Evolutionary conservation across 2,797 vertebrate species (phyloP).

Genomic region (Gymnodraco acuticeps): DNA sequence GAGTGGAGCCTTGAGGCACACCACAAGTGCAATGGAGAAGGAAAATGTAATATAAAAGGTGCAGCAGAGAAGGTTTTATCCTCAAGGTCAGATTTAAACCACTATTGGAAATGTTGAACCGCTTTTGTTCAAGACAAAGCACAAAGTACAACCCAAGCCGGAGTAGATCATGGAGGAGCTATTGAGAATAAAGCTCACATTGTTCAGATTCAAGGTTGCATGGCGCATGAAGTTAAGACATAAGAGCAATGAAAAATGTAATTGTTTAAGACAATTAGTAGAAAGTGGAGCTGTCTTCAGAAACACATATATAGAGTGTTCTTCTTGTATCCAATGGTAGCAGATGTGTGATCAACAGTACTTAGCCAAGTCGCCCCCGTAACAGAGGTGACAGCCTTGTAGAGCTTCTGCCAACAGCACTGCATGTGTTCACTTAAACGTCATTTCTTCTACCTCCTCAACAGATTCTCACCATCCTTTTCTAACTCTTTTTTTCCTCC

Average conservation of each 20-base stretch:
- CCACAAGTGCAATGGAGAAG: not conserved
- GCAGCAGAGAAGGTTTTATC: not conserved
- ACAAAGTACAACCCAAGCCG: not conserved
- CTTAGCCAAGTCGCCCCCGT: conserved; percentile 30
- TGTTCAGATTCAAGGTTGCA: not conserved
- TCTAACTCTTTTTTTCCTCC: not conserved
- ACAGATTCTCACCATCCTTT: conserved; percentile 37
- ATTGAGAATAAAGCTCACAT: not conserved
- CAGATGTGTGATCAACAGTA: conserved; percentile 46
- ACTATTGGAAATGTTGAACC: not conserved
- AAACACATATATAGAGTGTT: not conserved
- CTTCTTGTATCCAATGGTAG: conserved; percentile 12
- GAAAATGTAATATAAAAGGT: not conserved
- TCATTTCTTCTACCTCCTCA: conserved; percentile 37
- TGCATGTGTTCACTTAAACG: conserved; percentile 49
- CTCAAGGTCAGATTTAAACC: not conserved
- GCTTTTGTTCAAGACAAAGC: not conserved
- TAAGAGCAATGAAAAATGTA: not conserved
- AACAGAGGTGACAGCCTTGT: conserved; percentile 46
- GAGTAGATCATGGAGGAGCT: not conserved
- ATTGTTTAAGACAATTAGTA: not conserved
- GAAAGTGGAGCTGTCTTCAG: not conserved
- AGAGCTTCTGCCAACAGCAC: conserved; percentile 42
- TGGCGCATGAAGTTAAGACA: not conserved
- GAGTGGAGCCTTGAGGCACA: conserved; percentile 11